These are phyloP conservation scores for Archocentrus centrarchus DNA, from an alignment of 2,113 vertebrate species.

Conservation along the genomic window DNA sequence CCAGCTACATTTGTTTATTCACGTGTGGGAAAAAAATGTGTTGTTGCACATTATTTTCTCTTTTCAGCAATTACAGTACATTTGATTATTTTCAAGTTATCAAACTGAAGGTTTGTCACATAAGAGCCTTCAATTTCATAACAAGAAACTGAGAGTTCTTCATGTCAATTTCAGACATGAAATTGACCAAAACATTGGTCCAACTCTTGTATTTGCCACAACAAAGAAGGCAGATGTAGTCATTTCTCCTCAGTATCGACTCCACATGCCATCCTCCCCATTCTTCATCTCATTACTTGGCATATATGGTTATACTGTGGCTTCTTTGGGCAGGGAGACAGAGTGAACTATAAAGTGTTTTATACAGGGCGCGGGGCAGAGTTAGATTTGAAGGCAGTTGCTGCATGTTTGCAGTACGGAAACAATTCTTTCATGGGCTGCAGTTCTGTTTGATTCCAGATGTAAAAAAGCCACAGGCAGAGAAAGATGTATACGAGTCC, in stretches of 20 bases:
- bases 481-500: background rate
- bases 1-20: no score
- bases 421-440: background rate
- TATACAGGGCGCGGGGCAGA: background rate
- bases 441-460: conserved; percentile 12
- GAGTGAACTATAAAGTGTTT: background rate
- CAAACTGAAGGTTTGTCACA: no score
- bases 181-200: conserved; percentile 4
- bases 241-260: background rate
- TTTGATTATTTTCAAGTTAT: background rate
- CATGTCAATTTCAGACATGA: background rate
- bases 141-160: background rate
- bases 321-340: background rate
- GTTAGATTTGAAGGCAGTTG: background rate
- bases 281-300: background rate
- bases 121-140: background rate
- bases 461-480: conserved; percentile 17
- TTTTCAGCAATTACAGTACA: background rate
- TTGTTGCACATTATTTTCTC: background rate
- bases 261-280: background rate
- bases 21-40: no score
- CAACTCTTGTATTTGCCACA: background rate
- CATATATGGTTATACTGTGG: background rate
- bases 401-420: conserved; percentile 1
- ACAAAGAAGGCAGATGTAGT: background rate